These are phyloP conservation scores for Arvicanthis niloticus DNA, from an alignment of 2,113 vertebrate species.

Conservation along the genomic window DNA sequence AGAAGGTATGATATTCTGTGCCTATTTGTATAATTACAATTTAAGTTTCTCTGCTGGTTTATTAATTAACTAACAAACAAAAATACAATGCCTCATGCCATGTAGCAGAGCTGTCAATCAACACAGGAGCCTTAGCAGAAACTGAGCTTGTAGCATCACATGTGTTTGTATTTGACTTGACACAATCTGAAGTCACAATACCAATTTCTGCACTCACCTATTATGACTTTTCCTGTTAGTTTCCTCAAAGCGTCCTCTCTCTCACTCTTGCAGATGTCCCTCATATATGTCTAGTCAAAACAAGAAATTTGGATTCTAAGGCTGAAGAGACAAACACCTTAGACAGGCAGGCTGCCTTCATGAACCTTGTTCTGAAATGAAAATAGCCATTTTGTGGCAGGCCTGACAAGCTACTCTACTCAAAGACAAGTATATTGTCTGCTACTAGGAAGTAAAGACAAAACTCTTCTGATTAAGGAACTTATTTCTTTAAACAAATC, in stretches of 20 bases:
- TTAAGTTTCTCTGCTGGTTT: neutral
- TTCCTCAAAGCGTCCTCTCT: neutral
- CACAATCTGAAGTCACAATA: neutral
- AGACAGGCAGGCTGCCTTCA: neutral
- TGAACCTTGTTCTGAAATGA: neutral
- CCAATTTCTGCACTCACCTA: neutral
- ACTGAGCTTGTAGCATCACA: neutral
- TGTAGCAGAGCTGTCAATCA: neutral
- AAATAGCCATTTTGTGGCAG: neutral
- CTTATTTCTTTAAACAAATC: neutral
- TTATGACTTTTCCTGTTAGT: neutral
- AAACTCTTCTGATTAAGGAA: neutral
- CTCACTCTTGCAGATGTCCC: neutral
- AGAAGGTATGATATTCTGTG: neutral
- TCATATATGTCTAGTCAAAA: neutral
- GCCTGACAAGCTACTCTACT: neutral
- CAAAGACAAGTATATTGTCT: neutral
- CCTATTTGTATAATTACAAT: neutral
- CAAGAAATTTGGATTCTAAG: neutral
- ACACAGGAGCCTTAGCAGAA: neutral
- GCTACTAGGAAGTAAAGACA: neutral
- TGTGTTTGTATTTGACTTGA: neutral
- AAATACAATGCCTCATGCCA: neutral
- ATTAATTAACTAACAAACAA: slow-evolving; percentile 8
- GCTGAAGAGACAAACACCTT: neutral